Base-by-base conservation (phyloP, 1,140 invertebrate genomes). In the Harlomillsia oculata region DNA sequence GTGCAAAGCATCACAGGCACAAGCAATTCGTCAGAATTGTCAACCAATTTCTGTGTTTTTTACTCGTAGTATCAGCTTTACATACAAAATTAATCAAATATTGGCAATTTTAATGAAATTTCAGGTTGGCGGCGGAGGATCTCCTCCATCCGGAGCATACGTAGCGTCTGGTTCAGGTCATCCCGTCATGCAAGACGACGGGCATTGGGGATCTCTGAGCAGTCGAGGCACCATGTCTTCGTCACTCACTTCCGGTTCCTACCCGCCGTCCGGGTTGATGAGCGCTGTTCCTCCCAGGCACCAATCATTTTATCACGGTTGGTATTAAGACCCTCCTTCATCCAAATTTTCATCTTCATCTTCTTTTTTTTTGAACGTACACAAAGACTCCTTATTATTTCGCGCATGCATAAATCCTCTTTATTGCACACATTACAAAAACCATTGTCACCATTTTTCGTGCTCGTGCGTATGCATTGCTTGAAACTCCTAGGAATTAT, bases 301-400 rank as follows among this genome's bases (percentile, higher is more conserved):
- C 41, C 60, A 62, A 16, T 46, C 55, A 13, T 62, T 54, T 25
- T 62, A n/a, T n/a, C n/a, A 62, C 25, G 37, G 45, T 11, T 62
- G 60, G 60, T 62, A 62, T 40, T 58, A 20, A 53, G 30, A 5
- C 18, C 26, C 11, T 32, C n/a, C 5, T 3, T 32, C 14, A 5
- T 11, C 3, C 14, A 48, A 5, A 23, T 25, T 28, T 45, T 45
- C 16, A 13, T 41, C 16, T 4, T 16, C 16, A 5, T 11, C 11
- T 18, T 23, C 25, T 23, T 41, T 20, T 13, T 41, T 23, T 23
- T 5, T 41, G 4, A n/a, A 4, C 2, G 25, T 5, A 4, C 23
- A n/a, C n/a, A n/a, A n/a, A n/a, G n/a, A n/a, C n/a, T n/a, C n/a
- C n/a, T n/a, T n/a, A n/a, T n/a, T n/a, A n/a, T n/a, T n/a, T n/a